Conservation (phyloP, 1,140 invertebrate species). For the Cryptotermes secundus region DNA sequence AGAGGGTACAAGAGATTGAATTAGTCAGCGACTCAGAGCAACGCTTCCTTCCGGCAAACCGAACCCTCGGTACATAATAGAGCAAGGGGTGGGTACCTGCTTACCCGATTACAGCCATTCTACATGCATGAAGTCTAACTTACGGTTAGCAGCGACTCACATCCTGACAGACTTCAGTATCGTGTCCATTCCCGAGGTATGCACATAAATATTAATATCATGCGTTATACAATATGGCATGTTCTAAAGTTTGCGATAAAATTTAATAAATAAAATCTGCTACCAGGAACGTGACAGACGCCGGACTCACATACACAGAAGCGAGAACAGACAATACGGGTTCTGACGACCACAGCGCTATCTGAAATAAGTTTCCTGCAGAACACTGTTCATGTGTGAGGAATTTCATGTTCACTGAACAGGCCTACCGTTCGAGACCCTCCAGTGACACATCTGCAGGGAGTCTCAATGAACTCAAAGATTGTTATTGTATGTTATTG, state of each 20-base stretch:
- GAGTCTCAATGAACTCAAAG: too few relatives aligned
- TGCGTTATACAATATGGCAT: background rate
- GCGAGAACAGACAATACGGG: too few relatives aligned
- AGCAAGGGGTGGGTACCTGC: background rate
- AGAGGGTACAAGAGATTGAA: background rate
- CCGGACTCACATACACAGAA: background rate
- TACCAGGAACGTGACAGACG: background rate
- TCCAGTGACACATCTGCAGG: too few relatives aligned
- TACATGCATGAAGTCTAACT: background rate
- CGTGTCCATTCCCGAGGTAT: background rate
- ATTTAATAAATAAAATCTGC: background rate
- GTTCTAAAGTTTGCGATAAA: background rate
- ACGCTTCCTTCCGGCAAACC: background rate
- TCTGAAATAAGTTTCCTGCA: too few relatives aligned
- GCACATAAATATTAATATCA: too few relatives aligned
- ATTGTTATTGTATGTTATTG: too few relatives aligned
- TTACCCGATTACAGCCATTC: background rate
- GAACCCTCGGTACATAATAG: background rate
- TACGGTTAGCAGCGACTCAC: background rate
- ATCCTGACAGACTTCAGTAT: background rate
- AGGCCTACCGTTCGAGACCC: too few relatives aligned
- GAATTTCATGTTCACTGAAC: too few relatives aligned
- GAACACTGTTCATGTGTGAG: too few relatives aligned
- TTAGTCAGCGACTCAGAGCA: background rate
- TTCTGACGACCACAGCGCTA: too few relatives aligned